phyloP scores from a whole-genome alignment of 2,113 vertebrate genomes.

The Salvelinus fontinalis region DNA sequence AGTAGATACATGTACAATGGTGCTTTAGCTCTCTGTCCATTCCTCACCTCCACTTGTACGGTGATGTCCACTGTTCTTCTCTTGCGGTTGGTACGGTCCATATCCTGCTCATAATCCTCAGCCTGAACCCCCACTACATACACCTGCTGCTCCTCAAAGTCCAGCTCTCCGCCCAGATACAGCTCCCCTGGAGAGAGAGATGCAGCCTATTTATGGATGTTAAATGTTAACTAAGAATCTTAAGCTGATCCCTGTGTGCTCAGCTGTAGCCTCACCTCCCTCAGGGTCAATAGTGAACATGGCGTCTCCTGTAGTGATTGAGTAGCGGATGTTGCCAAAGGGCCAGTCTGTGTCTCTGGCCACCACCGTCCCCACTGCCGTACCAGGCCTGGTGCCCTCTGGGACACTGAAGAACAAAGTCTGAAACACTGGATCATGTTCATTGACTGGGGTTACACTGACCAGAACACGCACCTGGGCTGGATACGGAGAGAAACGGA shows the following conservation, averaged over 20 bases:
- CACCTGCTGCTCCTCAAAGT: constrained; percentile 12
- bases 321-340: constrained; percentile 23
- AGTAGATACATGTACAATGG: too few relatives aligned
- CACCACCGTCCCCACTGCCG: constrained; percentile 14
- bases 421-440: constrained; percentile 18
- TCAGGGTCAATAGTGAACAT: constrained; percentile 30
- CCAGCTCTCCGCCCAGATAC: constrained; percentile 21
- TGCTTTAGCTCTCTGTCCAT: too few relatives aligned
- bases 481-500: constrained; percentile 2
- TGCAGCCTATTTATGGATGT: not conserved
- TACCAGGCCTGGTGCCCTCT: not conserved
- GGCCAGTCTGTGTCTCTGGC: constrained; percentile 26
- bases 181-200: constrained; percentile 18
- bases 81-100: constrained; percentile 14
- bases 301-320: constrained; percentile 3
- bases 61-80: constrained; percentile 1
- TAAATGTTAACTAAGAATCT: not conserved
- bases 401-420: not conserved
- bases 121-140: constrained; percentile 17
- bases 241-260: not conserved
- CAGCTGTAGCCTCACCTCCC: constrained; percentile 13
- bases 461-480: constrained; percentile 30
- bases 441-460: constrained; percentile 34
- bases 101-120: constrained; percentile 33
- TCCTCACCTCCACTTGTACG: constrained; percentile 18